Percentiles rank a stretch among this genome's conserved stretches.
Conservation (phyloP, 2,797 vertebrate species). For the Hydrophis major region DNA sequence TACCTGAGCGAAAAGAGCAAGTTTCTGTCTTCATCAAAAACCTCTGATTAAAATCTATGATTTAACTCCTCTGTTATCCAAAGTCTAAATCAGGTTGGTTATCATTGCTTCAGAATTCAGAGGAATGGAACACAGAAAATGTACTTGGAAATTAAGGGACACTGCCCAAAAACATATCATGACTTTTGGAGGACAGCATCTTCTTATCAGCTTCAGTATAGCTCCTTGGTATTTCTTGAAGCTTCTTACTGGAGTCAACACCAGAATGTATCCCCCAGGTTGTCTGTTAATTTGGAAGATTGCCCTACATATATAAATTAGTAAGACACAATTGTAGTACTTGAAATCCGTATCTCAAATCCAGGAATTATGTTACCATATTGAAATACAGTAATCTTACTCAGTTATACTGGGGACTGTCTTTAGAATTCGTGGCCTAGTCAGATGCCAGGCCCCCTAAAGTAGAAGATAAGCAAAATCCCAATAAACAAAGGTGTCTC, state of each 20-base stretch:
- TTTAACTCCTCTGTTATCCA: not conserved
- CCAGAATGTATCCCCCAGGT: not conserved
- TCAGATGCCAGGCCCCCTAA: conserved; percentile 22
- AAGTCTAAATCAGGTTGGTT: not conserved
- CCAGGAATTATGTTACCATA: not conserved
- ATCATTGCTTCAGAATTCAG: not conserved
- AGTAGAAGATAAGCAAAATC: conserved; percentile 50
- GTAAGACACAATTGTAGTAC: not conserved
- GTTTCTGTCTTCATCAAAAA: not conserved
- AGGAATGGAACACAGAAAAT: not conserved
- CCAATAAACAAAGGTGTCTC: conserved; percentile 58
- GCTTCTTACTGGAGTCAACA: not conserved
- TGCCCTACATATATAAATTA: not conserved
- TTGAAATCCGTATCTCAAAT: not conserved
- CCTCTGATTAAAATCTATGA: not conserved
- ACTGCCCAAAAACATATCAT: not conserved
- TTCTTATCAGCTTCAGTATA: not conserved
- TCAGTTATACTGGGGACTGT: not conserved
- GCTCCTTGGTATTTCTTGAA: not conserved
- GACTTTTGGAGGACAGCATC: not conserved
- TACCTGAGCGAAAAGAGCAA: not conserved
- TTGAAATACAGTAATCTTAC: not conserved
- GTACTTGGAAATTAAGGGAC: not conserved
- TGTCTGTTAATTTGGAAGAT: not conserved
- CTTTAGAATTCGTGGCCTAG: conserved; percentile 12